These are phyloP conservation scores for Pocota personata DNA, from an alignment of 2,888 invertebrate species.

Conservation along the genomic window DNA sequence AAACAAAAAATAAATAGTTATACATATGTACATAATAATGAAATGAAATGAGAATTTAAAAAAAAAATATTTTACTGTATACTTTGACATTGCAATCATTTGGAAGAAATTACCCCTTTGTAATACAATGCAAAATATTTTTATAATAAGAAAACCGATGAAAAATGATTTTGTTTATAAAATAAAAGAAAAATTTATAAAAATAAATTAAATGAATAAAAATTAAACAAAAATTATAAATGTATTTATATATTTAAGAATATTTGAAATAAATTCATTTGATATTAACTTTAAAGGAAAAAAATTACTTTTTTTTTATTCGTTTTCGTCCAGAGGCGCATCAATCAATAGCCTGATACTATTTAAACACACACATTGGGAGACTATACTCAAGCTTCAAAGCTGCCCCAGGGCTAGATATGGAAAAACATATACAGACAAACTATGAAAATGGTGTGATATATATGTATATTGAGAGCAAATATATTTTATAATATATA, in stretches of 20 bases:
- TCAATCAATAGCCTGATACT: constrained; percentile 56
- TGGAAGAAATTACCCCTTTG: constrained; percentile 51
- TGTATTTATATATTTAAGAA: constrained; percentile 43
- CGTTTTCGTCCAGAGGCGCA: constrained; percentile 73
- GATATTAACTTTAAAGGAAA: constrained; percentile 39
- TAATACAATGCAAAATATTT: constrained; percentile 47
- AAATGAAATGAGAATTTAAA: constrained; percentile 55
- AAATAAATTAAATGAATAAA: constrained; percentile 13
- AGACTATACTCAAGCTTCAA: constrained; percentile 64
- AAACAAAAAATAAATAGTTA: constrained; percentile 37
- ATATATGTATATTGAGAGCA: constrained; percentile 29
- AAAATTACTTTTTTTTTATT: constrained; percentile 60
- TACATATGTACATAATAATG: constrained; percentile 47
- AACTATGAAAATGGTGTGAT: constrained; percentile 52
- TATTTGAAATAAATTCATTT: constrained; percentile 44
- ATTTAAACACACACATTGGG: constrained; percentile 39
- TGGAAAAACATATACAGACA: constrained; percentile 63
- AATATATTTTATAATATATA: constrained; percentile 44
- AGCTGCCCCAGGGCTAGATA: constrained; percentile 64
- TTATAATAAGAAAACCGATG: constrained; percentile 43
- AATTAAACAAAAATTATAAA: constrained; percentile 21
- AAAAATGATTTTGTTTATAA: constrained; percentile 30
- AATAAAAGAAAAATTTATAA: constrained; percentile 28
- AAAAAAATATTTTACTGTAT: constrained; percentile 70
- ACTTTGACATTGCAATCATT: constrained; percentile 71